Evolutionary conservation across 2,888 invertebrate species (phyloP).

Genomic region (Hemaris fuciformis): DNA sequence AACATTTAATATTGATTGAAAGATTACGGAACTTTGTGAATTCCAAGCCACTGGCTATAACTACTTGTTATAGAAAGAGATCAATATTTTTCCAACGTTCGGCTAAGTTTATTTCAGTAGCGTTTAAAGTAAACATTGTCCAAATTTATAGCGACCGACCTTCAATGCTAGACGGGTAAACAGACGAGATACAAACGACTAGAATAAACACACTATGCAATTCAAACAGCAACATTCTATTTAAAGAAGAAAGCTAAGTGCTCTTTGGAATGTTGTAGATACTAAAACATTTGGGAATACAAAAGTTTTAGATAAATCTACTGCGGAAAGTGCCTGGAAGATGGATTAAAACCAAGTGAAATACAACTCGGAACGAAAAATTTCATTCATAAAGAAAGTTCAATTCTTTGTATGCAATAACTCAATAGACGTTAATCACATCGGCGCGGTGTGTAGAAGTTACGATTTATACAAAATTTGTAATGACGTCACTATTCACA

Average conservation of each 20-base stretch:
- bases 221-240: conserved; percentile 48
- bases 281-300: conserved; percentile 4
- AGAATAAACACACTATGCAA: conserved; percentile 45
- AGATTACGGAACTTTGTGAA: neutral
- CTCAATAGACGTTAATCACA: no score
- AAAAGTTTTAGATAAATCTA: neutral
- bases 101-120: conserved; percentile 24
- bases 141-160: conserved; percentile 42
- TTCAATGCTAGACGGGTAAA: conserved; percentile 47
- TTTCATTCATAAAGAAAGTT: neutral
- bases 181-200: conserved; percentile 46
- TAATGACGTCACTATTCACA: conserved; percentile 15
- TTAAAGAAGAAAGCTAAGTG: conserved; percentile 50
- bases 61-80: neutral
- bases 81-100: conserved; percentile 13
- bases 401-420: neutral
- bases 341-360: neutral
- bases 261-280: conserved; percentile 10
- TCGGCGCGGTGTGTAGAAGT: neutral
- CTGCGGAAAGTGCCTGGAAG: neutral
- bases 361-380: neutral
- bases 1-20: neutral
- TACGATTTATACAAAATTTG: neutral
- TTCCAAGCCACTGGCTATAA: neutral
- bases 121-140: conserved; percentile 38